These are phyloP conservation scores for Nerophis ophidion DNA, from an alignment of 2,113 vertebrate species.

Conservation along the genomic window DNA sequence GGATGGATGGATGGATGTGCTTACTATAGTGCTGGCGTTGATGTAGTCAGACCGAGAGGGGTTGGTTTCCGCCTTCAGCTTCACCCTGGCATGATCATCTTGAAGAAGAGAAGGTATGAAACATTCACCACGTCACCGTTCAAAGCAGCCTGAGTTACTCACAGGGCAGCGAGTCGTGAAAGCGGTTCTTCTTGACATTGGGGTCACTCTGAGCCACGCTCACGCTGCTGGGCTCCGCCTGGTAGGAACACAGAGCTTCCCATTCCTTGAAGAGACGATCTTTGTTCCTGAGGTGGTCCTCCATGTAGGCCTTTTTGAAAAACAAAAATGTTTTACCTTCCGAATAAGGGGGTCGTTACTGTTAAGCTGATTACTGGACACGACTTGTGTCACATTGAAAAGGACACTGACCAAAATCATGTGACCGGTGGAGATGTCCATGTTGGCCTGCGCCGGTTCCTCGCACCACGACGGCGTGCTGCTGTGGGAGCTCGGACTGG, in stretches of 20 bases:
- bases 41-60: conserved; percentile 91
- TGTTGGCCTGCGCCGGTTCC: conserved; percentile 95
- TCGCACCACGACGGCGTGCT: conserved; percentile 97
- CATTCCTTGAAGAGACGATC: conserved; percentile 93
- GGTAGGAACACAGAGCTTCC: conserved; percentile 91
- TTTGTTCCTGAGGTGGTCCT: conserved; percentile 92
- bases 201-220: conserved; percentile 75
- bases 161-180: conserved; percentile 86
- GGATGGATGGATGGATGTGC: no score
- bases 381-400: not conserved
- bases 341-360: not conserved
- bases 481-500: conserved; percentile 94
- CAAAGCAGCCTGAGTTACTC: conserved; percentile 55
- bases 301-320: conserved; percentile 87
- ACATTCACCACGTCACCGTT: not conserved
- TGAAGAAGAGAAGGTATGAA: not conserved
- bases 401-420: conserved; percentile 89
- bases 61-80: conserved; percentile 86
- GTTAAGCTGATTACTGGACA: not conserved
- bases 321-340: not conserved
- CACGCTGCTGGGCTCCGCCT: conserved; percentile 86
- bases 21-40: conserved; percentile 84
- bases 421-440: conserved; percentile 98
- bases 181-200: conserved; percentile 93
- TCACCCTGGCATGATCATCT: conserved; percentile 93